Evolutionary conservation across 1,140 invertebrate species (phyloP), one percentile per base, ranked within the genome.

Genomic region (Euura lappo): DNA sequence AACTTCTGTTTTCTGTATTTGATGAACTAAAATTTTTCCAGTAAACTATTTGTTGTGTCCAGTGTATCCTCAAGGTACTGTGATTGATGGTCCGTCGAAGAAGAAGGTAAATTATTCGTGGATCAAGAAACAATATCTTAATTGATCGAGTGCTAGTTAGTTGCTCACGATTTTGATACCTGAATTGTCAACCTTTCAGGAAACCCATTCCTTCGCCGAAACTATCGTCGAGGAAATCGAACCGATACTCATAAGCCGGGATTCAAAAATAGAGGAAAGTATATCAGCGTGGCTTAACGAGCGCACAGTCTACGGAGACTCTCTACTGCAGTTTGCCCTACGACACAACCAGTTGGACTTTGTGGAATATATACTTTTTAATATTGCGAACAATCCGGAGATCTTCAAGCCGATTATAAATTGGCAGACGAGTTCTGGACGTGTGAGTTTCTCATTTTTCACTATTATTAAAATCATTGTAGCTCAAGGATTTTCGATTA

Each of bases 261-360:
- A 72, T 64, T 65, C 28, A 72, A 70, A 13, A 4, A 66, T 68
- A 51, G 60, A 28, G 71, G 70, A 65, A n/a, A 6, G 6, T 11
- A 60, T 3, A 11, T 76, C 74, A 72, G 74, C 77, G 5, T 68
- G 82, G 28, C 72, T 85, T 7, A 78, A 75, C 66, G 78, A 84
- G 45, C 77, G 78, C 4, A 80, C 83, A n/a, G 78, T 74, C 8
- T 84, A 79, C 65, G 83, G 83, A 6, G 83, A 86, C 72, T 83
- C 85, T 1, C 77, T 80, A 8, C 72, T 88, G 6, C 86, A 87
- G 45, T 80, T 78, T 68, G 79, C 84, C 13, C 74, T 88, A n/a
- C 79, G 84, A 11, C 72, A 85, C 71, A 81, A 79, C 6, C 80
- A 82, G 73, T 77, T 51, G 8, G 78, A 85, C 1, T 71, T 79